phyloP scores from a whole-genome alignment of 2,888 invertebrate species.

The Parthenolecanium corni region DNA sequence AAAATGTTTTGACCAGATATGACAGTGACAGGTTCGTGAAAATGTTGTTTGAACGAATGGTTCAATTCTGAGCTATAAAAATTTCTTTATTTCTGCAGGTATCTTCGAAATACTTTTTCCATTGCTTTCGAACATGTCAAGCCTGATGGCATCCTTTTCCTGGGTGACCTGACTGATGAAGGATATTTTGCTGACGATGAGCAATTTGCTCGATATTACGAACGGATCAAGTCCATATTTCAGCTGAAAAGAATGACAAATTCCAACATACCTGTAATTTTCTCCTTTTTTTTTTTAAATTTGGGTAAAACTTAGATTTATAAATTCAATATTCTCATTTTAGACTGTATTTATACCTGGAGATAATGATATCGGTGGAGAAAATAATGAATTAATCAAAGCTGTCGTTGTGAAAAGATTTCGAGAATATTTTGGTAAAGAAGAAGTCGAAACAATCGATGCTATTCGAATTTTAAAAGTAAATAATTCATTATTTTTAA shows the following conservation, averaged over 20 bases:
- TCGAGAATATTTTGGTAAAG: constrained; percentile 24
- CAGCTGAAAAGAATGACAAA: constrained; percentile 10
- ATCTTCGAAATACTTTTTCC: constrained; percentile 63
- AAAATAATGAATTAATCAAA: constrained; percentile 52
- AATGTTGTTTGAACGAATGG: not conserved
- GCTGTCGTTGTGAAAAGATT: constrained; percentile 30
- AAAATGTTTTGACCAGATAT: constrained; percentile 60
- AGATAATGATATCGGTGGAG: constrained; percentile 96
- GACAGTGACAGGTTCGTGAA: constrained; percentile 71
- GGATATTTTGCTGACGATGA: constrained; percentile 63
- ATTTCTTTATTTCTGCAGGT: constrained; percentile 45
- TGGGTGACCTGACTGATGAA: constrained; percentile 93
- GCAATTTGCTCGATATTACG: constrained; percentile 62
- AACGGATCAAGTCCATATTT: constrained; percentile 54
- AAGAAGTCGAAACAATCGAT: constrained; percentile 10
- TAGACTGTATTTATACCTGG: constrained; percentile 72
- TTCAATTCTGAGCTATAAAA: not conserved
- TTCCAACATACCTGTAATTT: constrained; percentile 4
- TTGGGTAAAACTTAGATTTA: not conserved
- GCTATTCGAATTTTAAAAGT: constrained; percentile 13
- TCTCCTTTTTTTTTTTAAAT: not conserved
- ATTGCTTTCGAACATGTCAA: constrained; percentile 56
- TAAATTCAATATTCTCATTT: constrained; percentile 14
- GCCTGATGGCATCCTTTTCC: constrained; percentile 75
- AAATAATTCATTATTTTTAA: not conserved